These are phyloP conservation scores for Acanthosepion esculentum DNA, from an alignment of 2,888 invertebrate genomes.

Conservation along the genomic window DNA sequence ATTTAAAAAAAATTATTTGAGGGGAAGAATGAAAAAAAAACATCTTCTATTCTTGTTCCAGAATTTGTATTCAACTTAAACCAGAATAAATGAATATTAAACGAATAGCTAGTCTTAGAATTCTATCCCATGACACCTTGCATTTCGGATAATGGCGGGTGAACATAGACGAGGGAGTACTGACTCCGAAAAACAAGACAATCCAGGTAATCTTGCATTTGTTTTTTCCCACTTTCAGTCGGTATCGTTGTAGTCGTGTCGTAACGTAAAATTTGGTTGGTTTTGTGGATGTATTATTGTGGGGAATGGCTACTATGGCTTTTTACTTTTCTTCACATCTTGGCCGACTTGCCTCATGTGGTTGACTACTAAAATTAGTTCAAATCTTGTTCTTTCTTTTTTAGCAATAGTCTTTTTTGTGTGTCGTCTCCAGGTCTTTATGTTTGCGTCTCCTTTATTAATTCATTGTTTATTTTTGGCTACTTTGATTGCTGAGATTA, in stretches of 20 bases:
- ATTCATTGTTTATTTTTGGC: not conserved
- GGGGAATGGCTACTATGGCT: not conserved
- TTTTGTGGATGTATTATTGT: not conserved
- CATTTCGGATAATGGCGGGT: constrained; percentile 46
- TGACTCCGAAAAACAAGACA: constrained; percentile 38
- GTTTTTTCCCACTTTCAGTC: not conserved
- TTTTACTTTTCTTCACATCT: not conserved
- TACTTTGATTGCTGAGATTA: not conserved
- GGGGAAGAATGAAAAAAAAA: not conserved
- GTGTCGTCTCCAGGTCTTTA: not conserved
- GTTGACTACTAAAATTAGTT: constrained; percentile 13
- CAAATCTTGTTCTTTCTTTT: not conserved
- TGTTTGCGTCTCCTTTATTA: not conserved
- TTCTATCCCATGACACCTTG: constrained; percentile 41
- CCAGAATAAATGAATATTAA: not conserved
- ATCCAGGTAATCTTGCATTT: constrained; percentile 42
- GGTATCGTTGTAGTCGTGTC: not conserved
- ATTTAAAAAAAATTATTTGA: no score
- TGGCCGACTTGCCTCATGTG: not conserved
- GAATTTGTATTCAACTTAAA: not conserved
- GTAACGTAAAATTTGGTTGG: not conserved
- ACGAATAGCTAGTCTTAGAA: not conserved
- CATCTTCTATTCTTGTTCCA: not conserved
- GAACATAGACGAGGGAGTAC: not conserved
- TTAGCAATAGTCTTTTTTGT: not conserved